Percentiles rank a stretch among this genome's conserved stretches.
Conservation (phyloP, 2,113 vertebrate species). For the Notiomystis cincta region DNA sequence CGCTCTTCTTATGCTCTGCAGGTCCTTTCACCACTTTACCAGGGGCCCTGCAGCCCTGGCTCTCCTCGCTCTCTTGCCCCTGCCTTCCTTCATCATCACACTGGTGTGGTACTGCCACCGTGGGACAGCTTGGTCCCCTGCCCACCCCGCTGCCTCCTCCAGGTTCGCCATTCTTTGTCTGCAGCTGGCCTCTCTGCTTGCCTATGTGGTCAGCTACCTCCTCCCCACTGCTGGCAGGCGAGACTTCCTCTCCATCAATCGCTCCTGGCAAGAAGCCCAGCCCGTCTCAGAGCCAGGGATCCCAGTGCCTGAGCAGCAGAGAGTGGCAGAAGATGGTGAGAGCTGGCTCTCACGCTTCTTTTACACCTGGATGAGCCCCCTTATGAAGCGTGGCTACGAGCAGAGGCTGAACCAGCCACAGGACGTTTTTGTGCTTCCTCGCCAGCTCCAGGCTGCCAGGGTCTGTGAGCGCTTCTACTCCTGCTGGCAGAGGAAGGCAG, state of each 20-base stretch:
- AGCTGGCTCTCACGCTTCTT: constrained; percentile 87
- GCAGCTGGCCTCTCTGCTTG: constrained; percentile 71
- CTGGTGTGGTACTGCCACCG: constrained; percentile 73
- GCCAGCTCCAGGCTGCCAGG: constrained; percentile 71
- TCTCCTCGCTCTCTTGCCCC: constrained; percentile 72
- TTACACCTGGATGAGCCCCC: constrained; percentile 87
- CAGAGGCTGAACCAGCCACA: constrained; percentile 75
- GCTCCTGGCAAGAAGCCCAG: constrained; percentile 55
- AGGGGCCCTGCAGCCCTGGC: constrained; percentile 79
- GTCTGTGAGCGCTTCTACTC: constrained; percentile 75
- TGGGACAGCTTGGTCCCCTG: constrained; percentile 50
- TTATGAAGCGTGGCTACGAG: constrained; percentile 79
- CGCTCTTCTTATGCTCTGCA: constrained; percentile 71
- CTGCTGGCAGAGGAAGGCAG: constrained; percentile 76
- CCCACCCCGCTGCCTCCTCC: constrained; percentile 63
- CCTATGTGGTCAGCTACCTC: constrained; percentile 76
- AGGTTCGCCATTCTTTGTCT: constrained; percentile 77
- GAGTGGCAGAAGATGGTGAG: constrained; percentile 87
- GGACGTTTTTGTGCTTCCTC: constrained; percentile 82
- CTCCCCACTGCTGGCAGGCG: constrained; percentile 65
- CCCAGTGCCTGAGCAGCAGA: constrained; percentile 55
- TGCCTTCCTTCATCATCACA: constrained; percentile 80
- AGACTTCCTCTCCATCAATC: constrained; percentile 66
- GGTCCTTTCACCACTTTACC: constrained; percentile 56
- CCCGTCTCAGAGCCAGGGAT: constrained; percentile 57